Evolutionary conservation across 2,797 vertebrate genomes (phyloP).

Genomic region (Pipistrellus pygmaeus): DNA sequence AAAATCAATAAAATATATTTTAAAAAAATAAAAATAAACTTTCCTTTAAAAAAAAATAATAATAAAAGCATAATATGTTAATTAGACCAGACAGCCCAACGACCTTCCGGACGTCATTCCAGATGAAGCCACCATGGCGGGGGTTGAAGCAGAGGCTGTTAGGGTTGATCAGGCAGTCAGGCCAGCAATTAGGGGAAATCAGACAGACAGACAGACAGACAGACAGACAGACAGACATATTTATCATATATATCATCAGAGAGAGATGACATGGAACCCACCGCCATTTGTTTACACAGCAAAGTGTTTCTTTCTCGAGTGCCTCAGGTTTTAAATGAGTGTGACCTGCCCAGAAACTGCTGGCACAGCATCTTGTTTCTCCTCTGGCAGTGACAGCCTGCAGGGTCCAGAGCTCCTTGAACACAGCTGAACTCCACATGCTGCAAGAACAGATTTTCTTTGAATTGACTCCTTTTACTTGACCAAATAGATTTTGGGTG

Average conservation of each 20-base stretch:
- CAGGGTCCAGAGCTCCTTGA: background rate
- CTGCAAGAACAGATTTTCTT: slow-evolving; percentile 2
- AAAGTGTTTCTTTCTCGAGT: background rate
- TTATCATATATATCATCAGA: background rate
- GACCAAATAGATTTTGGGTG: slow-evolving; percentile 28
- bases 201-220: too few relatives aligned
- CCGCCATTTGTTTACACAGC: background rate
- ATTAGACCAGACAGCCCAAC: too few relatives aligned
- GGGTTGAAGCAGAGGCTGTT: too few relatives aligned
- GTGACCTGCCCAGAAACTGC: background rate
- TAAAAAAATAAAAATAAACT: too few relatives aligned
- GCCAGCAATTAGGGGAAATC: too few relatives aligned
- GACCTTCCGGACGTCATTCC: too few relatives aligned
- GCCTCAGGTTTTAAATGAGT: background rate
- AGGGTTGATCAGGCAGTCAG: too few relatives aligned
- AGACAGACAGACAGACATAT: too few relatives aligned
- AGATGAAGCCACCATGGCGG: too few relatives aligned
- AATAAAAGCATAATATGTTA: too few relatives aligned
- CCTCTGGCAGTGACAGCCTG: background rate
- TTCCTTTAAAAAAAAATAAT: too few relatives aligned
- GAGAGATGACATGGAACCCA: background rate
- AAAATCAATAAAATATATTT: too few relatives aligned
- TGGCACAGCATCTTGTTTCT: background rate
- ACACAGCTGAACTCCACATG: background rate
- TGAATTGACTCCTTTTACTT: slow-evolving; percentile 62